phyloP scores from a whole-genome alignment of 2,113 vertebrate genomes.

The Axis porcinus region DNA sequence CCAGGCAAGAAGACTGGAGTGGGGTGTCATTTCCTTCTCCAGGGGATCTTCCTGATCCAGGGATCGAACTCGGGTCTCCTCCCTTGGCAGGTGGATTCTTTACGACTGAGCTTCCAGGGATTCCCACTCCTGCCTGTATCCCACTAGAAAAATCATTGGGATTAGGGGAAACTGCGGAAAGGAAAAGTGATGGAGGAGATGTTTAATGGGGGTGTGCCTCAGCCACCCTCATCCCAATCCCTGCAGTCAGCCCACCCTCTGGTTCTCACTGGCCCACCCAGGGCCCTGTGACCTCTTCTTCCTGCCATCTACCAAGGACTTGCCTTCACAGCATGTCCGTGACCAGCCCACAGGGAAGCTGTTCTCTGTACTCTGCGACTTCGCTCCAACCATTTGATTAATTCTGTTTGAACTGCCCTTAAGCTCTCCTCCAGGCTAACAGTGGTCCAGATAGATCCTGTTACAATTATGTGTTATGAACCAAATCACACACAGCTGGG shows the following conservation, averaged over 20 bases:
- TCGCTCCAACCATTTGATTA: background rate
- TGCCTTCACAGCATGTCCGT: background rate
- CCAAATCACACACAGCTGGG: background rate
- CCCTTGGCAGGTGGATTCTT: background rate
- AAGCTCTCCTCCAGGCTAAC: background rate
- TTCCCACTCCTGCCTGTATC: background rate
- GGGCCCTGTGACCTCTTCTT: background rate
- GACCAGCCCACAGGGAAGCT: background rate
- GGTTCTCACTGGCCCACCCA: accelerated
- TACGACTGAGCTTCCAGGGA: background rate
- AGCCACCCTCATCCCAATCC: background rate
- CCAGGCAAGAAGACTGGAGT: background rate
- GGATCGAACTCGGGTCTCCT: background rate
- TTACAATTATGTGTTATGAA: background rate
- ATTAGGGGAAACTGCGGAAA: background rate
- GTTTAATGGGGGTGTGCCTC: too few relatives aligned
- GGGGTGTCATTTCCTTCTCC: background rate
- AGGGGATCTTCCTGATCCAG: background rate
- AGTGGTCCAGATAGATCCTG: background rate
- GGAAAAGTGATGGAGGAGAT: background rate
- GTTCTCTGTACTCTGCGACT: background rate
- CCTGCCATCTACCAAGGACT: background rate
- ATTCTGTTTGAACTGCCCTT: background rate
- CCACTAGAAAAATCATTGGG: background rate
- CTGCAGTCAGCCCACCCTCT: background rate